Conservation (phyloP, 1,140 invertebrate genomes). For the Cherax quadricarinatus region DNA sequence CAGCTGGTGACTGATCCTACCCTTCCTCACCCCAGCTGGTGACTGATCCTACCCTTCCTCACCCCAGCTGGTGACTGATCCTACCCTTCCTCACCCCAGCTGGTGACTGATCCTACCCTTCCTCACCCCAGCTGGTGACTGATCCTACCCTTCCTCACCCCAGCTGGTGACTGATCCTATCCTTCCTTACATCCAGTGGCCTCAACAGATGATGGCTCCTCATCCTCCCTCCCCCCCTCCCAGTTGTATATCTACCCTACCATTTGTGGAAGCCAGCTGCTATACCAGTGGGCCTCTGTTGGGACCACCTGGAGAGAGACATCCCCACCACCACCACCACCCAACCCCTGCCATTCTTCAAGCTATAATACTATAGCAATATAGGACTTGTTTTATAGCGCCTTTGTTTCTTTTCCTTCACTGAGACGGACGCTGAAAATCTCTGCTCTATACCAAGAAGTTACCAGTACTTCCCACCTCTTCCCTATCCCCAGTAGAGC, state of each 20-base stretch:
- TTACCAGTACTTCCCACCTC: not conserved
- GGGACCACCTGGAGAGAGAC: constrained; percentile 12
- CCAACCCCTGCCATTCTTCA: not conserved
- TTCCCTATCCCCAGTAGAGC: not conserved
- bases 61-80: too few relatives aligned
- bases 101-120: not conserved
- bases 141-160: not conserved
- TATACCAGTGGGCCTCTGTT: not conserved
- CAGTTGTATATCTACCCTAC: too few relatives aligned
- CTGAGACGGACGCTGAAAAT: not conserved
- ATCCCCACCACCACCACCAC: not conserved
- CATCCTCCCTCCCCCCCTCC: too few relatives aligned
- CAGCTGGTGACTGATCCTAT: not conserved
- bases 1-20: not conserved
- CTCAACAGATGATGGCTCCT: too few relatives aligned
- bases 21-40: not conserved
- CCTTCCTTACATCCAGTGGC: too few relatives aligned
- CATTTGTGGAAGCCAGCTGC: not conserved
- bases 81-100: not conserved
- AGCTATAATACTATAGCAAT: not conserved
- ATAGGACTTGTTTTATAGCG: not conserved
- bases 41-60: not conserved
- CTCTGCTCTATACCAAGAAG: not conserved
- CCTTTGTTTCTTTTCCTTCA: not conserved
- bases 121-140: not conserved